Evolutionary conservation across 2,888 invertebrate species (phyloP), one percentile per base, ranked within the genome.

Genomic region (Cremastobaeus sp.): DNA sequence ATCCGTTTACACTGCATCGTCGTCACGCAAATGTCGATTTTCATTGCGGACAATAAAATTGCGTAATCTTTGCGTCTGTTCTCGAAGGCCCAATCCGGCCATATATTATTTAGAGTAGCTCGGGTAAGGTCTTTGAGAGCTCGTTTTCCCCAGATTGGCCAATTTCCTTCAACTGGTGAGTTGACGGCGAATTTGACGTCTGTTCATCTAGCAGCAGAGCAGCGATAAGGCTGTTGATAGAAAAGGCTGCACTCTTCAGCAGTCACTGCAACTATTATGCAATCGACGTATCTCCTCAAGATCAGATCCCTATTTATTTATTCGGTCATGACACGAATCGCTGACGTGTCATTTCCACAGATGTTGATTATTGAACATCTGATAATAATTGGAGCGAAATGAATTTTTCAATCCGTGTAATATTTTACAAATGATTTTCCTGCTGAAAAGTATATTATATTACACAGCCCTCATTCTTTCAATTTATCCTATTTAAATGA

Each of bases 351-450:
- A 52, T 59, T 54, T 54, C 65, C 68, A 72, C 82, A 84, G 81
- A 84, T 84, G 83, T 76, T 81, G 75, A 76, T 77, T n/a, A n/a
- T n/a, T n/a, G n/a, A 78, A 81, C 81, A 80, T 84, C 78, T 77
- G 69, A n/a, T n/a, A n/a, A 75, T 79, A 83, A 84, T 78, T 82
- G 81, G 83, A 83, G 79, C 82, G 76, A 65, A 73, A 72, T n/a
- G n/a, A n/a, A n/a, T n/a, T n/a, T n/a, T n/a, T n/a, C n/a, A n/a
- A n/a, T n/a, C n/a, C n/a, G n/a, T n/a, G n/a, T n/a, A n/a, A n/a
- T n/a, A n/a, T n/a, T n/a, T n/a, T n/a, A n/a, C n/a, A n/a, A n/a
- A n/a, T n/a, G n/a, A n/a, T n/a, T n/a, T n/a, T n/a, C n/a, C n/a
- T n/a, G n/a, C n/a, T n/a, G n/a, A n/a, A n/a, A n/a, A n/a, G n/a